Conservation (phyloP, 2,113 vertebrate genomes). For the Arenaria interpres region DNA sequence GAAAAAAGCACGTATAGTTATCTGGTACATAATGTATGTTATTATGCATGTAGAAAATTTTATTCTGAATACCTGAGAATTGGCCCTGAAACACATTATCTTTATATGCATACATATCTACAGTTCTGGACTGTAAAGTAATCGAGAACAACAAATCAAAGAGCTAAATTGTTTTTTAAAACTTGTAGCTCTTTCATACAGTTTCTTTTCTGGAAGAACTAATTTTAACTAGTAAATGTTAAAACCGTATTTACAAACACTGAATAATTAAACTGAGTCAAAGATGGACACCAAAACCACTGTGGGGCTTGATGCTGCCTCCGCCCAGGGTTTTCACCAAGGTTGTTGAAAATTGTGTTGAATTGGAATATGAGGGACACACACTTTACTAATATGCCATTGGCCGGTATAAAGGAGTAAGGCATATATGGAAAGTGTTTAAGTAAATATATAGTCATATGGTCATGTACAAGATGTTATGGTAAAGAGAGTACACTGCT, state of each 20-base stretch:
- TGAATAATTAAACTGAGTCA: background rate
- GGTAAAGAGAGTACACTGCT: slow-evolving; percentile 64
- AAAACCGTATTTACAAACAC: background rate
- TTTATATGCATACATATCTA: background rate
- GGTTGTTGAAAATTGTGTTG: background rate
- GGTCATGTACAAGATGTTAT: slow-evolving; percentile 62
- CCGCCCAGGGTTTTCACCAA: background rate
- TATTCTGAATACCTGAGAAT: slow-evolving; percentile 61
- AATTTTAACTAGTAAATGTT: background rate
- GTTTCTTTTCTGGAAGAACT: background rate
- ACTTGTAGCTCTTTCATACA: background rate
- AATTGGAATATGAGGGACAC: background rate
- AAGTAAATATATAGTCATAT: slow-evolving; percentile 74
- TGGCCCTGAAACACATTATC: background rate
- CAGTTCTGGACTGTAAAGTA: background rate
- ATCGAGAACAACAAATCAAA: background rate
- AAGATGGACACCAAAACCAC: background rate
- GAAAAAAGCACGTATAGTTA: background rate
- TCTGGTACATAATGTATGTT: background rate
- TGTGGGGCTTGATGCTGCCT: background rate
- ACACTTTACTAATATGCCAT: background rate
- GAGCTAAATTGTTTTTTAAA: background rate
- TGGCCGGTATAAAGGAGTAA: background rate
- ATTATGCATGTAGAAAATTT: background rate
- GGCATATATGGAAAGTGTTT: background rate